Conservation (phyloP, 2,888 invertebrate genomes). For the Metacarcinus magister region DNA sequence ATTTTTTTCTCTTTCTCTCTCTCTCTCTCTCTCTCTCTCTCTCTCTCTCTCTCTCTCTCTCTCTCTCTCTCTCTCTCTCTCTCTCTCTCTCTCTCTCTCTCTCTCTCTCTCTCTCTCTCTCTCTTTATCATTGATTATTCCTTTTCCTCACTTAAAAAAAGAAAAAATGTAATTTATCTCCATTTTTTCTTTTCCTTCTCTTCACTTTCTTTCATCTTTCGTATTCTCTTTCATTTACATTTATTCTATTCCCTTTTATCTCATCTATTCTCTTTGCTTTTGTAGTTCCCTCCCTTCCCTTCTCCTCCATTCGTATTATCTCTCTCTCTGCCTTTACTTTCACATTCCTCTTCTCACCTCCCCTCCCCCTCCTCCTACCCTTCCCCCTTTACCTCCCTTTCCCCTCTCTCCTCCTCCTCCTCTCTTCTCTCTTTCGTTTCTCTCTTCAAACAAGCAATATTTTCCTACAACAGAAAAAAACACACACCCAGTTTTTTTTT, state of each 20-base stretch:
- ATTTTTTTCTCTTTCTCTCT: no score
- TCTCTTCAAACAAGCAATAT: neutral
- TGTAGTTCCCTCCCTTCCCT: neutral
- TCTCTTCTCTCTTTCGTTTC: neutral
- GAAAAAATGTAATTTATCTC: no score
- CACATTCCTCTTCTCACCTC: neutral
- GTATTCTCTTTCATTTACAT: neutral
- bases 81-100: neutral
- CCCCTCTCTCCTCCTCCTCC: neutral
- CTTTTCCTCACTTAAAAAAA: no score
- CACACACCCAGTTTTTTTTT: neutral
- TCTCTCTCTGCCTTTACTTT: neutral
- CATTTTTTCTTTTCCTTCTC: neutral
- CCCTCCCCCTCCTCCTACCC: no score
- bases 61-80: conserved; percentile 30
- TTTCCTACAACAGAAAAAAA: conserved; percentile 3
- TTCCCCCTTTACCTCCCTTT: no score
- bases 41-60: no score
- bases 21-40: no score
- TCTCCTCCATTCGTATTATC: neutral
- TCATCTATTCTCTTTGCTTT: neutral
- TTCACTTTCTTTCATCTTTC: neutral
- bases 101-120: no score
- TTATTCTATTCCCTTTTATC: neutral
- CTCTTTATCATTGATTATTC: no score